phyloP scores from a whole-genome alignment of 2,113 vertebrate genomes.

The Cheirogaleus medius region DNA sequence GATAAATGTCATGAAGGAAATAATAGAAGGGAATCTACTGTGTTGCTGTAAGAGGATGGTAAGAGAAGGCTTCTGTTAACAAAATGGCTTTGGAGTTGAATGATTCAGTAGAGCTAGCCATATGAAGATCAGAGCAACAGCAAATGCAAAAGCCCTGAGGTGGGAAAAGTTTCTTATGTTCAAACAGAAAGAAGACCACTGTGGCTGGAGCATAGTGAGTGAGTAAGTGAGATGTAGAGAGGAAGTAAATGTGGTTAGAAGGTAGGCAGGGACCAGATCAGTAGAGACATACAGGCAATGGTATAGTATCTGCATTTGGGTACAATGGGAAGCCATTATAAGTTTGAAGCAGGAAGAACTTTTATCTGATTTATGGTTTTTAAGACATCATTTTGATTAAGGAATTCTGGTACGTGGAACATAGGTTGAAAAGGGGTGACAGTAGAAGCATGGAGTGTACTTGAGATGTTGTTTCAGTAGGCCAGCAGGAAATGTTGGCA shows the following conservation, averaged over 20 bases:
- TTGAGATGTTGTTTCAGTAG: not conserved
- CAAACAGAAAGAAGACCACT: not conserved
- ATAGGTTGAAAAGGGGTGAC: not conserved
- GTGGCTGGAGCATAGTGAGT: not conserved
- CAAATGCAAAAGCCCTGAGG: not conserved
- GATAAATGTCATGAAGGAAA: conserved; percentile 6
- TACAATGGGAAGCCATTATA: not conserved
- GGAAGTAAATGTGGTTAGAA: not conserved
- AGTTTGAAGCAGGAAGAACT: not conserved
- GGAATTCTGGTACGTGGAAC: not conserved
- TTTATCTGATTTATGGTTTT: not conserved
- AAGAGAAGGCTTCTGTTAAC: not conserved
- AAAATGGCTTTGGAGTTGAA: not conserved
- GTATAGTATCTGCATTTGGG: not conserved
- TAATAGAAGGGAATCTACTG: not conserved
- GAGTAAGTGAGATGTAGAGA: not conserved
- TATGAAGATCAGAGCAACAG: not conserved
- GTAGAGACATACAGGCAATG: not conserved
- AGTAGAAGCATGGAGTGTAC: not conserved
- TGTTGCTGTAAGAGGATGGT: not conserved
- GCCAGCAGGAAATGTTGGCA: not conserved
- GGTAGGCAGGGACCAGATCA: not conserved
- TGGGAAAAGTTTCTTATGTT: not conserved
- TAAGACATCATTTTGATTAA: not conserved
- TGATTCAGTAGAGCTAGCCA: not conserved